These are phyloP conservation scores for Odocoileus hemionus DNA, from an alignment of 2,113 vertebrate species.

Conservation along the genomic window DNA sequence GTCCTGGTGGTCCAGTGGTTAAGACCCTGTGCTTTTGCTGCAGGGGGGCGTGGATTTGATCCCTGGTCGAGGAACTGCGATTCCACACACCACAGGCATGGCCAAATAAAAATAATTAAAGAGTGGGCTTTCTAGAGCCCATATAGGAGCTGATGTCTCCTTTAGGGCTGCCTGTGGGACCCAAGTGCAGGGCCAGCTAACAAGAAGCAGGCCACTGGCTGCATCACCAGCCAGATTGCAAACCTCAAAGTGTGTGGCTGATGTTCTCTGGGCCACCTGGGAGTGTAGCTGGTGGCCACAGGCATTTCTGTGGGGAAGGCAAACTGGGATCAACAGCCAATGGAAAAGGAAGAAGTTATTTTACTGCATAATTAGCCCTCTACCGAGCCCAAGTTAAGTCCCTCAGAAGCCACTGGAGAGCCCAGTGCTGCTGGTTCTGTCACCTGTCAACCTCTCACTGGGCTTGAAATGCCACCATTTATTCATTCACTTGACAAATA, in stretches of 20 bases:
- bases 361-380: not conserved
- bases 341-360: not conserved
- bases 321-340: not conserved
- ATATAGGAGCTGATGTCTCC: not conserved
- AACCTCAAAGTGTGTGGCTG: not conserved
- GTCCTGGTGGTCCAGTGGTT: not conserved
- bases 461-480: not conserved
- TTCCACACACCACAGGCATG: not conserved
- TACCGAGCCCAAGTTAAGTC: not conserved
- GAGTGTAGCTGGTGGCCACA: not conserved
- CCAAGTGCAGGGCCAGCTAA: not conserved
- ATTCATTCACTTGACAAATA: not conserved
- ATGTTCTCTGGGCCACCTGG: not conserved
- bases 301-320: not conserved
- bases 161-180: not conserved
- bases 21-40: not conserved
- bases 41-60: not conserved
- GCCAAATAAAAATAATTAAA: not conserved
- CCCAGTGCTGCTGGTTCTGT: not conserved
- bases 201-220: not conserved
- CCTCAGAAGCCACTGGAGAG: not conserved
- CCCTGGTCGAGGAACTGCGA: rapidly evolving
- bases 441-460: not conserved
- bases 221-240: not conserved
- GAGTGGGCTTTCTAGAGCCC: not conserved